A percentile compares a stretch with the other conserved stretches of the same genome.
Conservation (phyloP, 2,888 invertebrate species). For the Acanthosepion pharaonis region DNA sequence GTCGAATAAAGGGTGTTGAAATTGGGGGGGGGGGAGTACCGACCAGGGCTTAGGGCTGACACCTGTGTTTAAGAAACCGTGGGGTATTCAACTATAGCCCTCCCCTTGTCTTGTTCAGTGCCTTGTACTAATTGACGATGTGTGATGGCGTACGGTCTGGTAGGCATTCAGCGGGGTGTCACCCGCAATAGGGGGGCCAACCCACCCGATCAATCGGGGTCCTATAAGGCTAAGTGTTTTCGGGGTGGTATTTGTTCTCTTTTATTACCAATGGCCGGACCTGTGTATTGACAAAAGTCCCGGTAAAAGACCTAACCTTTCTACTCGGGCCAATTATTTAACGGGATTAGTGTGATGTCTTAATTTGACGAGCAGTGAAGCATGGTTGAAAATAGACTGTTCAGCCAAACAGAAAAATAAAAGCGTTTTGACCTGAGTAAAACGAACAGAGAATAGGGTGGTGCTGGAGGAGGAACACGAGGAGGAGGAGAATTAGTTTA, state of each 20-base stretch:
- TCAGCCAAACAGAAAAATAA: neutral
- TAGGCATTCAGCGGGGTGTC: constrained; percentile 9
- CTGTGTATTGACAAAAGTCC: constrained; percentile 33
- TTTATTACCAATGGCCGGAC: neutral
- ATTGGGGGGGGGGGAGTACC: neutral
- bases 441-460: neutral
- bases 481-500: neutral
- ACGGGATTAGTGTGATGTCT: constrained; percentile 6
- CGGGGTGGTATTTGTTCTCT: constrained; percentile 33
- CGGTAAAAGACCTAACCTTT: constrained; percentile 33
- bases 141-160: constrained; percentile 33
- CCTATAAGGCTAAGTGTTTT: constrained; percentile 33
- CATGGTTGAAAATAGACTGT: neutral
- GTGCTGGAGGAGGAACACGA: neutral
- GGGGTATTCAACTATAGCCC: neutral
- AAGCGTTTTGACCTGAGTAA: neutral
- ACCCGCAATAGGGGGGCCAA: neutral
- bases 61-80: constrained; percentile 33
- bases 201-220: constrained; percentile 33
- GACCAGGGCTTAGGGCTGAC: neutral
- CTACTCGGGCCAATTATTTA: constrained; percentile 20
- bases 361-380: neutral
- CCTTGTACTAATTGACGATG: constrained; percentile 1
- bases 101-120: neutral
- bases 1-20: neutral